Conservation (phyloP, 2,113 vertebrate genomes). For the Indri indri region DNA sequence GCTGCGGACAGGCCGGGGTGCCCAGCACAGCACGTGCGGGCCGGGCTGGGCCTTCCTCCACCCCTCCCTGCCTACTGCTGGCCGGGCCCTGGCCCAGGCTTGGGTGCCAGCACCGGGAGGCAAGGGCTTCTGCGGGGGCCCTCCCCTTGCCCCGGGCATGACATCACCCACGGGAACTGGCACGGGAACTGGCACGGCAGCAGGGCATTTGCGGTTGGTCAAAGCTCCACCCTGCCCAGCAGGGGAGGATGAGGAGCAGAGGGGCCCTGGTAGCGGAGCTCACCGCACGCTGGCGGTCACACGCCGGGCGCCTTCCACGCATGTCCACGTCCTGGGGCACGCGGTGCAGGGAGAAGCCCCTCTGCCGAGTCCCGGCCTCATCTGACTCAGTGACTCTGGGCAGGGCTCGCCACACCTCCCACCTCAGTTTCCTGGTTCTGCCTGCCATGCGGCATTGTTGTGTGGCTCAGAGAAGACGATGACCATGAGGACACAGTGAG, state of each 20-base stretch:
- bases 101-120: conserved; percentile 38
- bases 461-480: neutral
- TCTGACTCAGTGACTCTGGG: neutral
- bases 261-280: neutral
- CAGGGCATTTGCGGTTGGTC: conserved; percentile 83
- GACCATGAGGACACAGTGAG: neutral
- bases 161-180: conserved; percentile 91
- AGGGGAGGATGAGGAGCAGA: neutral
- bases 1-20: neutral
- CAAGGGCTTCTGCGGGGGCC: conserved; percentile 13
- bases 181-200: conserved; percentile 86
- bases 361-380: accelerated
- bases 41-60: neutral
- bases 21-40: accelerated
- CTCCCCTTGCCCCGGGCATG: conserved; percentile 62
- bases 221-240: neutral
- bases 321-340: accelerated
- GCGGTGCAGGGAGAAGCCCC: neutral
- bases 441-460: neutral
- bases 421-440: neutral
- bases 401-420: neutral
- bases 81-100: neutral
- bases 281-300: accelerated
- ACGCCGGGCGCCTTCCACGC: neutral
- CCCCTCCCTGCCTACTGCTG: neutral